Evolutionary conservation across 2,113 vertebrate species (phyloP), one percentile per base, ranked within the genome.

Genomic region (Cyanoramphus novaezelandiae): DNA sequence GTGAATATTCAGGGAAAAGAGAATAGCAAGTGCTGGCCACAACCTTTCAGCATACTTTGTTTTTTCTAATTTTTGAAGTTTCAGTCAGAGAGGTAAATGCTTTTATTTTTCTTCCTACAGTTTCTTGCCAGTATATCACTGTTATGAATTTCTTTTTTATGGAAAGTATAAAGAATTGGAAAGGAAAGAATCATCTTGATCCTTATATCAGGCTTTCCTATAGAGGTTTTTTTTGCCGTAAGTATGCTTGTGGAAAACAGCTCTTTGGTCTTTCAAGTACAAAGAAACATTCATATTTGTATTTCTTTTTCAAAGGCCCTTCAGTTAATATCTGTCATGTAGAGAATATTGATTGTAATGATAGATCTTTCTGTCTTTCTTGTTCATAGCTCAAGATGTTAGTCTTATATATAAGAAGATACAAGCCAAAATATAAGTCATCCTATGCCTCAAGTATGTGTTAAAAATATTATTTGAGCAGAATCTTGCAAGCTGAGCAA

Each of bases 201-300:
- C 64, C 46, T 82, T 92, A 41, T 11, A 70, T 68, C 55, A 72
- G 46, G 90, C 29, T 75, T 86, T 55, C 46, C 64, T 55, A 37
- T 31, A 72, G 41, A 82, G 46, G 55, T 76, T 49, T 87, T 80
- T 80, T 88, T 92, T 96, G 60, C 29, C 41, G 14, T 77, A 28
- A 62, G 17, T 47, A 65, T 47, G 37, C 33, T 55, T 80, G 44
- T 69, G 25, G n/a, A 60, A 90, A 71, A 74, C 18, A 59, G 35
- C 39, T 72, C 33, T 93, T 94, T 82, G n/a, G 27, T 47, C 59
- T 96, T 96, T 95, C 49, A 92, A 90, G 87, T 35, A 29, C 70
- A 80, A 83, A 76, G 68, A 82, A 69, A 81, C 95, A 60, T 39
- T 68, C 15, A n/a, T 63, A 35, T 65, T 43, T 60, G 6, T 72